A percentile compares a stretch with the other conserved stretches of the same genome.
These are phyloP conservation scores for Eurystomus glaucurus DNA, from an alignment of 2,797 vertebrate species.

Conservation along the genomic window DNA sequence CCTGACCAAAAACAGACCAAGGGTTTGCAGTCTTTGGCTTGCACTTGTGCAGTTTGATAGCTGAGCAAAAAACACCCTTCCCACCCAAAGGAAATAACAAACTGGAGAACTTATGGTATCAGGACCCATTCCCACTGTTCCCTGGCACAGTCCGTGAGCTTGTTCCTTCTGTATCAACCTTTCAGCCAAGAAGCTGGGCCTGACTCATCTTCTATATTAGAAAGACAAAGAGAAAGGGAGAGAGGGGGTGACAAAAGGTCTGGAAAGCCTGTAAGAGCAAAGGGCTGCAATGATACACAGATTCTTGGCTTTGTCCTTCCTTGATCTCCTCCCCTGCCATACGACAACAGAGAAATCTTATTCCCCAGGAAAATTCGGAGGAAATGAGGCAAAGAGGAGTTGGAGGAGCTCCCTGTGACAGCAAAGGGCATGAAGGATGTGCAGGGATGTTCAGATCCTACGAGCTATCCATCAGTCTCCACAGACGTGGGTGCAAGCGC, in stretches of 20 bases:
- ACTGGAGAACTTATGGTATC: neutral
- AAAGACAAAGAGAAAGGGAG: neutral
- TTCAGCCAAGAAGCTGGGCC: constrained; percentile 23
- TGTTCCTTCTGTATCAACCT: constrained; percentile 29
- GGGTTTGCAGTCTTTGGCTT: neutral
- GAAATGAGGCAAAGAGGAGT: neutral
- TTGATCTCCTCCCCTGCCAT: neutral
- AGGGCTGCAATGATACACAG: neutral
- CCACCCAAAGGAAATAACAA: neutral
- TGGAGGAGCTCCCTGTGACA: neutral
- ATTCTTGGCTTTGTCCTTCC: neutral
- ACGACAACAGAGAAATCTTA: neutral
- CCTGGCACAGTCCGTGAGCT: neutral
- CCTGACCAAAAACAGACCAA: neutral
- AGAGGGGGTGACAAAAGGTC: neutral
- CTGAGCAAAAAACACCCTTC: neutral
- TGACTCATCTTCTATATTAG: neutral
- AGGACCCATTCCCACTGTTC: constrained; percentile 17
- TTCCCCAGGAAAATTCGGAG: neutral
- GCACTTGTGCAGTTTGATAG: neutral
- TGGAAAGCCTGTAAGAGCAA: neutral
- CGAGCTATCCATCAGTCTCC: rapidly evolving
- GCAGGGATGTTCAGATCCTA: neutral
- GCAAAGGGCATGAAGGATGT: neutral
- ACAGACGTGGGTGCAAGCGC: rapidly evolving